Base-by-base conservation (phyloP, 2,888 invertebrate species). In the Eumacrocentrus americanus region DNA sequence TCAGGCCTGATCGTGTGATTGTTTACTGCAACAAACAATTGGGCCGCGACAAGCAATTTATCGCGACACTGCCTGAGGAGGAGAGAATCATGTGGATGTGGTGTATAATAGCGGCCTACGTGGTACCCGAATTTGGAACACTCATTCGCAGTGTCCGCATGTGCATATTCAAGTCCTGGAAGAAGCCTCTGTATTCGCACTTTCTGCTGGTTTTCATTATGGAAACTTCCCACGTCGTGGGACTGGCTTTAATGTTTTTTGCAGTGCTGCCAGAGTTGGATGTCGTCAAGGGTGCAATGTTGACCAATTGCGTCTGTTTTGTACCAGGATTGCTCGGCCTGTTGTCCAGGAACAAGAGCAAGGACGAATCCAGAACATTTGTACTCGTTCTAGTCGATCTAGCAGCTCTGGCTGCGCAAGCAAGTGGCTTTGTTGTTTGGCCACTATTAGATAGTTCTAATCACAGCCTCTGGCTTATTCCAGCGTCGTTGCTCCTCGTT, bases 271-370 rank as follows among this genome's bases (percentile, higher is more conserved):
- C 98, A 0, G 91, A 94, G 76, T 81, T 98, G 69, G 96, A 98
- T 81, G 94, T 95, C 3, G 91, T 97, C 57, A 94, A 95, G 80
- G 97, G 95, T 40, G 94, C 95, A 35, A 96, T 97, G 94, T 83
- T 98, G 67, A 96, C 96, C 22, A 97, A 96, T 80, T 96, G 96
- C 73, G 87, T 98, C 56, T 97, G 96, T 79, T 90, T 98, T 70
- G 85, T 97, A 40, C 98, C 98, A 1, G 91, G 91, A 14, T 82
- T 89, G 58, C 81, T 87, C 63, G 87, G 87, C 34, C 82, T 95
- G 59, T 82, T 94, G 3, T 94, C 94, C 3, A 86, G 94, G 56
- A 92, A 89, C 77, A 89, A 89, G 55, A 90, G 91, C 76, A 79
- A 79, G 62, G 80, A 77, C 58, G 94, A 94, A 73, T 89, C 91